Conservation (phyloP, 2,797 vertebrate species). For the Mergus octosetaceus region DNA sequence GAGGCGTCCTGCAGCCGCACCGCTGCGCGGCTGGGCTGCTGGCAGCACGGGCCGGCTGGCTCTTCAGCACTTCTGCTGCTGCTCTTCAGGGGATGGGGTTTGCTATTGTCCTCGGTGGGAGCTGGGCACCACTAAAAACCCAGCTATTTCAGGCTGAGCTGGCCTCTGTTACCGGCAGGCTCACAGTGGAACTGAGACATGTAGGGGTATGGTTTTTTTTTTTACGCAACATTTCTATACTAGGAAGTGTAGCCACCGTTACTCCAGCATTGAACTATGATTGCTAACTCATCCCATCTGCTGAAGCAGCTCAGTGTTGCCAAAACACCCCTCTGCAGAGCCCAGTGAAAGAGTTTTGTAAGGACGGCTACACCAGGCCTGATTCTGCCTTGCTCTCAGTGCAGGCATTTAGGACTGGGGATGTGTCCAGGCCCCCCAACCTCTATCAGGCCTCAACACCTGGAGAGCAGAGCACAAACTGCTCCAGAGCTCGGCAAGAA, state of each 20-base stretch:
- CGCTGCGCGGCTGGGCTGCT: accelerated
- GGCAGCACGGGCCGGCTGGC: not conserved
- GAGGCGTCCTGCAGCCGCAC: not conserved
- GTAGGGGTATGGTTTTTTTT: not conserved
- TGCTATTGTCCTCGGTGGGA: not conserved
- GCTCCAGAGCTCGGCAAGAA: not conserved
- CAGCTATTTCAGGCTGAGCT: not conserved
- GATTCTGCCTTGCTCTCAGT: not conserved
- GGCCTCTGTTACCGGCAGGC: not conserved
- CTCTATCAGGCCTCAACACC: not conserved
- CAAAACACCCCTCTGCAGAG: not conserved
- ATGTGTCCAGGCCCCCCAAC: accelerated
- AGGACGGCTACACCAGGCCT: not conserved
- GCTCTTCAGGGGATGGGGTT: not conserved
- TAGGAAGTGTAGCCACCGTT: not conserved
- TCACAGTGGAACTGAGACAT: not conserved
- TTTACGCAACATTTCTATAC: not conserved
- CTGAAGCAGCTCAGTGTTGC: not conserved
- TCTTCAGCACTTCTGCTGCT: not conserved
- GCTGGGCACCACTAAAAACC: not conserved
- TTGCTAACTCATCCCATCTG: not conserved
- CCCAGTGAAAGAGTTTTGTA: not conserved
- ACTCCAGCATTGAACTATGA: not conserved
- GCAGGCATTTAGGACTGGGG: not conserved
- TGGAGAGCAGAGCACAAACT: not conserved